Base-by-base conservation (phyloP, 2,113 vertebrate genomes). In the Oncorhynchus kisutch region DNA sequence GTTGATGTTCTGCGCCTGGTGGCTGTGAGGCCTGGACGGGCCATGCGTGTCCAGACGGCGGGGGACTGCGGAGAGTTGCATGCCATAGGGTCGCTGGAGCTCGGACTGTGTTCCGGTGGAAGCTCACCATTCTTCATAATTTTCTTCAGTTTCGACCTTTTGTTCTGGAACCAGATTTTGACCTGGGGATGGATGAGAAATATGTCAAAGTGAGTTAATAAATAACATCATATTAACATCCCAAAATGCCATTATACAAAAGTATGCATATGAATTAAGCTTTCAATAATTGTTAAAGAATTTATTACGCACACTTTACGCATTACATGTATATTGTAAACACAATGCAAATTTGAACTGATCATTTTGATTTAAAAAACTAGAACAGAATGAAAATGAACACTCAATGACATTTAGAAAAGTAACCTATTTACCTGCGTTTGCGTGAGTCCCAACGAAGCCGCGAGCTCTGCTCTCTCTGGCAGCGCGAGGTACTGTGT, bases 91-190 rank as follows among this genome's bases (percentile, higher is more conserved):
- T 99, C 98, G 87, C 98, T 99, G 91, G 97, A 98, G 89, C 98
- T 99, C 78, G 98, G 98, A 75, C 98, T 99, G 94, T 98, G 97
- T 81, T 99, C 97, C 7, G 98, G 96, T 0, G 96, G 97, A 91
- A 98, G 94, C 87, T 99, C 98, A 64, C 98, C 98, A 79, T 97
- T 99, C 90, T 99, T 99, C 95, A 99, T 98, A 71, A 99, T 98
- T 93, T 99, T 99, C 95, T 99, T 99, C 91, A 99, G 95, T 91
- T 99, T 99, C 78, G 98, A 99, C 85, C 98, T 94, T 90, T 97
- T 96, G 92, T 99, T 99, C 92, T 99, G 98, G 91, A 99, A 99
- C 98, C 98, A 99, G 48, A 99, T 99, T 94, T 99, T 99, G 73
- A 99, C 98, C 98, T 98, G 75, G 4, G 34, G 31, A 75, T 27